A percentile compares a stretch with the other conserved stretches of the same genome.
These are phyloP conservation scores for Microcebus griseorufus DNA, from an alignment of 2,113 vertebrate genomes.

Conservation along the genomic window DNA sequence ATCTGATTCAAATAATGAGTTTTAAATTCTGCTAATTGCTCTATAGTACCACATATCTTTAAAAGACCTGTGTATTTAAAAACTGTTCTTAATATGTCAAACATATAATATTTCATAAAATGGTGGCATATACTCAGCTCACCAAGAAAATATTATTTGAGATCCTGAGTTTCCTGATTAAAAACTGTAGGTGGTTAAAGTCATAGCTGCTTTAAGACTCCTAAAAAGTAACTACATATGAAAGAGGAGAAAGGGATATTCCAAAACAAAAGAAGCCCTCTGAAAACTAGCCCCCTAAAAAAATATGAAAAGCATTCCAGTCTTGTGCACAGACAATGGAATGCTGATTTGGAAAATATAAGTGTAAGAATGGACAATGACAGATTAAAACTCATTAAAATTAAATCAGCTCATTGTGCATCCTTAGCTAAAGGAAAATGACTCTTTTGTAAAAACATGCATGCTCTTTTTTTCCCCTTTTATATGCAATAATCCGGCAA, in stretches of 20 bases:
- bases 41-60: not conserved
- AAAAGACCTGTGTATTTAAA: constrained; percentile 57
- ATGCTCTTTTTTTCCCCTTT: not conserved
- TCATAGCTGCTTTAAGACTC: not conserved
- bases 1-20: constrained; percentile 23
- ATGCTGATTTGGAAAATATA: constrained; percentile 68
- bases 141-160: constrained; percentile 52
- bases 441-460: constrained; percentile 65
- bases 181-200: constrained; percentile 54
- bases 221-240: constrained; percentile 21
- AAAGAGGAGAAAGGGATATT: constrained; percentile 32
- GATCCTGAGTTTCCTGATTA: not conserved
- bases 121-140: not conserved
- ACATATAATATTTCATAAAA: constrained; percentile 53
- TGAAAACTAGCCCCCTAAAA: constrained; percentile 52
- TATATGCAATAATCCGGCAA: constrained; percentile 26
- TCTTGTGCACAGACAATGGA: constrained; percentile 58
- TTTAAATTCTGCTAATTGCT: constrained; percentile 51
- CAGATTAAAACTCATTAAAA: constrained; percentile 78
- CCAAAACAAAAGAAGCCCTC: constrained; percentile 56
- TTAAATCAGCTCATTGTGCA: constrained; percentile 68
- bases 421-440: constrained; percentile 67
- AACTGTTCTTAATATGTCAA: constrained; percentile 50
- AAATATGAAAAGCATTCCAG: constrained; percentile 22
- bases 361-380: constrained; percentile 67